phyloP scores from a whole-genome alignment of 2,113 vertebrate species.

The Antigone vipio region DNA sequence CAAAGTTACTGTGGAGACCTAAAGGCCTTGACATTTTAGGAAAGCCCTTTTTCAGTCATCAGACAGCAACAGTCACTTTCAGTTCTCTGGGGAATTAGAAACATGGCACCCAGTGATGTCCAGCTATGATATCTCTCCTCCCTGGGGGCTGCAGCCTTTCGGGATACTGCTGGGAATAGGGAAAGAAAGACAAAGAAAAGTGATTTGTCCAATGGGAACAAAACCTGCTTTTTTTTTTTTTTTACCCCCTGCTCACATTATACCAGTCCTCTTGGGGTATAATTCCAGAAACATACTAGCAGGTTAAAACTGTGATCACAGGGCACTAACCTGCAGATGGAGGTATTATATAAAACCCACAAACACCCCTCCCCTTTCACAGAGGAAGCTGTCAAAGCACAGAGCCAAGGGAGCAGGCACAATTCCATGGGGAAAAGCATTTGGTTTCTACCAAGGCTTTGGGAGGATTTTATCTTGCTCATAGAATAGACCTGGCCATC shows the following conservation, averaged over 20 bases:
- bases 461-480: neutral
- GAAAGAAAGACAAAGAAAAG: neutral
- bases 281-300: neutral
- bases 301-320: neutral
- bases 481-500: neutral
- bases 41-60: neutral
- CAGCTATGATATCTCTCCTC: neutral
- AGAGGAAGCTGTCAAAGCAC: neutral
- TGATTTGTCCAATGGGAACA: neutral
- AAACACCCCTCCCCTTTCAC: neutral
- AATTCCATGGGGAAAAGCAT: neutral
- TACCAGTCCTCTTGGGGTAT: neutral
- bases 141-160: neutral
- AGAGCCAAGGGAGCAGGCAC: accelerated
- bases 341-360: neutral
- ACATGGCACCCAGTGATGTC: neutral
- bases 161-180: neutral
- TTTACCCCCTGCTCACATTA: neutral
- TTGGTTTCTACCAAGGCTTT: neutral
- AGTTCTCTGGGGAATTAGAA: neutral
- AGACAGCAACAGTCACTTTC: neutral
- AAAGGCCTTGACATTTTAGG: neutral
- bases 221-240: neutral
- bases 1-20: neutral
- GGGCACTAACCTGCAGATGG: neutral